Percentiles rank a stretch among this genome's conserved stretches.
Conservation (phyloP, 2,888 invertebrate species). For the Argynnis bischoffii region DNA sequence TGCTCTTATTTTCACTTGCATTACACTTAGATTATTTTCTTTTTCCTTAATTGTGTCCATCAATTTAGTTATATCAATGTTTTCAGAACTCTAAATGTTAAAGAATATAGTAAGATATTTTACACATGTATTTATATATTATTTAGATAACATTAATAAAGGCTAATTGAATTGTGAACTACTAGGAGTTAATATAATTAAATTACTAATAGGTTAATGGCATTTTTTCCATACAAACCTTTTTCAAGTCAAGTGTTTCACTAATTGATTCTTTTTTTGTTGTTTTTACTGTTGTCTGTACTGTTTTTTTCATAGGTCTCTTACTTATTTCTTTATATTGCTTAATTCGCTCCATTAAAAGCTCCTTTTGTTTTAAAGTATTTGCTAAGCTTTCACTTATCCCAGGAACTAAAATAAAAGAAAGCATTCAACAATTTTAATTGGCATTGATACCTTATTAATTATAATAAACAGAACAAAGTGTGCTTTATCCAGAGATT, state of each 20-base stretch:
- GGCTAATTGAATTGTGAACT: not conserved
- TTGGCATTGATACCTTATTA: no score
- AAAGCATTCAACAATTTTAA: not conserved
- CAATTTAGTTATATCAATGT: conserved; percentile 79
- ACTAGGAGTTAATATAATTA: not conserved
- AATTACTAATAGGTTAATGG: not conserved
- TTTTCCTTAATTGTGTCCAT: conserved; percentile 84
- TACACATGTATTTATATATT: no score
- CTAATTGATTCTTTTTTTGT: conserved; percentile 53
- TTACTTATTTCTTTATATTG: conserved; percentile 78
- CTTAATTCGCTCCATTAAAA: conserved; percentile 76
- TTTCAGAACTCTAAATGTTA: conserved; percentile 53
- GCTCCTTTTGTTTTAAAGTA: conserved; percentile 74
- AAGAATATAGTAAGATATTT: not conserved
- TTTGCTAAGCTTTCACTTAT: conserved; percentile 79
- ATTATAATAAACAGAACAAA: no score
- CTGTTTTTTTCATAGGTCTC: conserved; percentile 62
- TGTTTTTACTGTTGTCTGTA: conserved; percentile 47
- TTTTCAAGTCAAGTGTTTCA: conserved; percentile 46
- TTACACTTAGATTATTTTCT: conserved; percentile 67
- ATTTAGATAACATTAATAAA: no score
- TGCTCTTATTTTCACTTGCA: conserved; percentile 80
- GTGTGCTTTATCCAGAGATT: no score
- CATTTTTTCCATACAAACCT: conserved; percentile 34
- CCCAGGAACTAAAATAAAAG: conserved; percentile 66